Evolutionary conservation across 2,888 invertebrate genomes (phyloP).

Genomic region (Fragum fragum): DNA sequence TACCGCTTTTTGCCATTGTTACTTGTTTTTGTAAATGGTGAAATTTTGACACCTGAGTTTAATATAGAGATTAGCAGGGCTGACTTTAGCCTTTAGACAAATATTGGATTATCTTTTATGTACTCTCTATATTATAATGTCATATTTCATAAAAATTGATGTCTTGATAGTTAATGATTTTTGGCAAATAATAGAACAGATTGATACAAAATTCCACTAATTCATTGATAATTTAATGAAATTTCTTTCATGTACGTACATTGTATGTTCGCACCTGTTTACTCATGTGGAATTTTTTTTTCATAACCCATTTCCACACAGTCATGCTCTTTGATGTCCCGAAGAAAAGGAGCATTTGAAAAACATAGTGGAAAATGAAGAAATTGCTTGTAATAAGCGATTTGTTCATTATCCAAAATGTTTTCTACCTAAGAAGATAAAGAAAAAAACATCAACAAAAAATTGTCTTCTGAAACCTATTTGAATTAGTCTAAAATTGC

Average conservation of each 20-base stretch:
- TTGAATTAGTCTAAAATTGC: too few species aligned
- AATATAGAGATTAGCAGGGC: conserved; percentile 44
- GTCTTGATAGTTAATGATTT: neutral
- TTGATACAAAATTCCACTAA: neutral
- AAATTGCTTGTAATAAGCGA: too few species aligned
- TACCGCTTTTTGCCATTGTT: conserved; percentile 48
- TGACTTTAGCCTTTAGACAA: conserved; percentile 37
- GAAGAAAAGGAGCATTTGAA: too few species aligned
- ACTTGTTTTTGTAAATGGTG: conserved; percentile 29
- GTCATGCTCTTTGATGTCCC: too few species aligned
- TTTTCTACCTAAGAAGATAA: too few species aligned
- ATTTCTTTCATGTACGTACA: neutral
- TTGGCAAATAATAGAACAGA: neutral
- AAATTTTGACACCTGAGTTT: conserved; percentile 67
- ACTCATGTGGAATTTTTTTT: neutral
- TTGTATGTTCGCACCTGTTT: neutral
- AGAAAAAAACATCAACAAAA: too few species aligned
- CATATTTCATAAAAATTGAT: neutral
- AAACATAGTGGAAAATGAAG: too few species aligned
- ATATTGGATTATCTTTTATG: conserved; percentile 40
- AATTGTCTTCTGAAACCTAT: too few species aligned
- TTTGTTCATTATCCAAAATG: too few species aligned
- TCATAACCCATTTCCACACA: too few species aligned
- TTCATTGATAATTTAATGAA: neutral
- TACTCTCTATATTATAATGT: neutral